phyloP scores from a whole-genome alignment of 2,113 vertebrate species.

The Taxidea taxus region DNA sequence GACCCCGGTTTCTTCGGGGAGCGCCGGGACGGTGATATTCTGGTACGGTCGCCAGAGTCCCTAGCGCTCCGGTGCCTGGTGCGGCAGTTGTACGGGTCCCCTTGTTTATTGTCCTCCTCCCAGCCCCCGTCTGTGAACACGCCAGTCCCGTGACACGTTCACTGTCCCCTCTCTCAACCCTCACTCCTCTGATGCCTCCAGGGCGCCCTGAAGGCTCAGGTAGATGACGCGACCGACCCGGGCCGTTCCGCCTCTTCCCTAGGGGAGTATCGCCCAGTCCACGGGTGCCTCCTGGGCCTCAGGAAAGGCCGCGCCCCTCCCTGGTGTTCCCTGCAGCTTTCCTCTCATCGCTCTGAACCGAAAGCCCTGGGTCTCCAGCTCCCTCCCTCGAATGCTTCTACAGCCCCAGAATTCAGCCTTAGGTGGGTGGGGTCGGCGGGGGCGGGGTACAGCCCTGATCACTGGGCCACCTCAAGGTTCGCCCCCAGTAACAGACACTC shows the following conservation, averaged over 20 bases:
- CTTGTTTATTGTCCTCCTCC: not conserved
- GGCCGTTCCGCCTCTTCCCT: not conserved
- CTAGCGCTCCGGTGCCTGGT: not conserved
- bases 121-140: not conserved
- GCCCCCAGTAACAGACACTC: not conserved
- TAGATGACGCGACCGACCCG: not conserved
- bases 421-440: too few relatives aligned
- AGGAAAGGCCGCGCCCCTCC: not conserved
- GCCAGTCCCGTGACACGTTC: not conserved
- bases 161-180: not conserved
- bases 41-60: too few relatives aligned
- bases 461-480: not conserved
- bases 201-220: not conserved
- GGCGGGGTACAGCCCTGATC: not conserved
- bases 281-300: not conserved
- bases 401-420: not conserved
- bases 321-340: not conserved
- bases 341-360: not conserved
- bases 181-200: not conserved
- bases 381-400: not conserved
- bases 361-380: not conserved
- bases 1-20: too few relatives aligned
- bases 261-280: not conserved
- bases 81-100: not conserved
- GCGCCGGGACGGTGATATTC: not conserved